Conservation (phyloP, 2,797 vertebrate genomes). For the Tragelaphus oryx region DNA sequence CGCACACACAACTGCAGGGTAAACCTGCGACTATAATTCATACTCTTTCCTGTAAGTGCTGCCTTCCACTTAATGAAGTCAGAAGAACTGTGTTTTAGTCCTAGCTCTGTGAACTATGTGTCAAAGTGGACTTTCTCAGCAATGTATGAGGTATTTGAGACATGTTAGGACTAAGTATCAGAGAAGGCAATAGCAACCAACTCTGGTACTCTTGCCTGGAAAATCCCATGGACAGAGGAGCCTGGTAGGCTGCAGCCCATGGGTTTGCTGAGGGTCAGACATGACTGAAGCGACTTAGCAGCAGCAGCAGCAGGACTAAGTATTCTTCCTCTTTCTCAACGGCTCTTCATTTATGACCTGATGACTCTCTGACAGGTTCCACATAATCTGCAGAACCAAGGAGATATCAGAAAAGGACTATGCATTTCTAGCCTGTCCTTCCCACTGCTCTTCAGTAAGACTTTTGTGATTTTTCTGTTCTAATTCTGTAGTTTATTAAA, state of each 20-base stretch:
- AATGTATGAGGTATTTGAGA: accelerated
- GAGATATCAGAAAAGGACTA: background rate
- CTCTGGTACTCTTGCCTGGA: too few relatives aligned
- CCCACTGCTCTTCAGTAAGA: background rate
- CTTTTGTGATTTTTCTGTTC: background rate
- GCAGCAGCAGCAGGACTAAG: background rate
- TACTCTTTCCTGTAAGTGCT: background rate
- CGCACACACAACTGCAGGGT: background rate
- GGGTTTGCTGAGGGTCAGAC: too few relatives aligned
- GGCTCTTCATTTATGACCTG: background rate
- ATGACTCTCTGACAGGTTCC: background rate
- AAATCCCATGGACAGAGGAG: too few relatives aligned
- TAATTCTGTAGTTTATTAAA: background rate
- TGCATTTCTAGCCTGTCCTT: background rate
- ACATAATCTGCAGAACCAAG: background rate
- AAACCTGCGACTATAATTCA: background rate
- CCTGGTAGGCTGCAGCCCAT: too few relatives aligned
- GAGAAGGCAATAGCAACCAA: too few relatives aligned
- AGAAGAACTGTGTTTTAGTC: background rate
- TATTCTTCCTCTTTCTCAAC: background rate
- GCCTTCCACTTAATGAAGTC: background rate
- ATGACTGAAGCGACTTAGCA: too few relatives aligned
- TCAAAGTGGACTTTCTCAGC: background rate
- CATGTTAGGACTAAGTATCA: accelerated
- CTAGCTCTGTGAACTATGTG: background rate